These are phyloP conservation scores for Glaucopsyche alexis DNA, from an alignment of 2,888 invertebrate genomes.

Conservation along the genomic window DNA sequence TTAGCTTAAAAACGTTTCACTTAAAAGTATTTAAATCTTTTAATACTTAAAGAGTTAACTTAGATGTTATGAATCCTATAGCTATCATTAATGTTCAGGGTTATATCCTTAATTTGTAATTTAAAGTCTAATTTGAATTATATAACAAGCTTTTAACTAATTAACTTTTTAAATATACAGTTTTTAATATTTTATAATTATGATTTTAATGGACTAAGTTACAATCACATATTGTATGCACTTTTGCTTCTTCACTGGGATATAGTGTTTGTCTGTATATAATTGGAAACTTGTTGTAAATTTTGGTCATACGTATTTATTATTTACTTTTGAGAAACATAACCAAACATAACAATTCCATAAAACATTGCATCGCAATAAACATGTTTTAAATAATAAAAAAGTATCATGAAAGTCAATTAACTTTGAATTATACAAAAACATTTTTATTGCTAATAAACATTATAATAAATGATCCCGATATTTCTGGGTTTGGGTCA, in stretches of 20 bases:
- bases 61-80: neutral
- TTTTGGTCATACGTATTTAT: neutral
- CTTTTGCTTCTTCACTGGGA: neutral
- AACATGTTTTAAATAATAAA: neutral
- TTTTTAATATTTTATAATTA: neutral
- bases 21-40: neutral
- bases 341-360: neutral
- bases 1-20: too few relatives aligned
- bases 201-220: neutral
- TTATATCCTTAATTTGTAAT: neutral
- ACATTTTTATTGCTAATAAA: conserved; percentile 22
- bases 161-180: neutral
- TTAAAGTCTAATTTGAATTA: neutral
- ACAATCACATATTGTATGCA: neutral
- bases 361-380: neutral
- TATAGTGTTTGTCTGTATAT: neutral
- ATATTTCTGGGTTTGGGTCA: conserved; percentile 9
- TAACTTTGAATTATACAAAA: neutral
- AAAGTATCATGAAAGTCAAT: neutral
- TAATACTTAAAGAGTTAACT: too few relatives aligned
- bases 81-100: neutral
- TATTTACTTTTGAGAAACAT: neutral
- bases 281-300: neutral
- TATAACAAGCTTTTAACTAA: conserved; percentile 6
- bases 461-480: neutral